Evolutionary conservation across 2,797 vertebrate species (phyloP), one percentile per base, ranked within the genome.

Genomic region (Clangula hyemalis): DNA sequence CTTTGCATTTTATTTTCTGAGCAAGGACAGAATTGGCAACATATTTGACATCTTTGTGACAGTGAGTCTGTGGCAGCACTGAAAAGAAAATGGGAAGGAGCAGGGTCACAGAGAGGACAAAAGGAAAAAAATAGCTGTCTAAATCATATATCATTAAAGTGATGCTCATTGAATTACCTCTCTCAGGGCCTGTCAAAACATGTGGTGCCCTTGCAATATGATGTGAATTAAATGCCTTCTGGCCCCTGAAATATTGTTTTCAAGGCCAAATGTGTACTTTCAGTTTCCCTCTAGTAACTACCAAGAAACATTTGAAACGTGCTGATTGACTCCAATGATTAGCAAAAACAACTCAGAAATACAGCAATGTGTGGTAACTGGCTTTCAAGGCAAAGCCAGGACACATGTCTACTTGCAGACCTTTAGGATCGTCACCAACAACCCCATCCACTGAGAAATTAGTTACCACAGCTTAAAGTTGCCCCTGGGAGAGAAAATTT

Each of bases 81-180:
- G 87, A 97, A 90, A 73, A 87, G 57, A 94, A 93, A 94, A 32
- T 66, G 79, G 43, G 53, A 95, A 97, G 78, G 75, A 91, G 58
- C 78, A 96, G 92, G 95, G 92, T 97, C 82, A 96, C 62, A 92
- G 83, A 96, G 53, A 95, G 83, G 91, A 93, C 84, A 96, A 95
- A 96, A 87, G 54, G 68, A 51, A 69, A 95, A 96, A 96, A 92
- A 89, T 95, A 95, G 69, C 72, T 94, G 89, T 96, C 94, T 82
- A 94, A 97, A 97, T 96, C 90, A 96, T 95, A 96, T 85, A 87
- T 97, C 91, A 97, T 97, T 96, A 97, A 94, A 97, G 96, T 95
- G 95, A 97, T 97, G 94, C 64, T 94, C 96, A 96, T 97, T 94
- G 95, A 97, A 97, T 97, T 97, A 96, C 89, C 91, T 96, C 77